These are phyloP conservation scores for Xylocopa sonorina DNA, from an alignment of 1,140 invertebrate genomes.

Conservation along the genomic window DNA sequence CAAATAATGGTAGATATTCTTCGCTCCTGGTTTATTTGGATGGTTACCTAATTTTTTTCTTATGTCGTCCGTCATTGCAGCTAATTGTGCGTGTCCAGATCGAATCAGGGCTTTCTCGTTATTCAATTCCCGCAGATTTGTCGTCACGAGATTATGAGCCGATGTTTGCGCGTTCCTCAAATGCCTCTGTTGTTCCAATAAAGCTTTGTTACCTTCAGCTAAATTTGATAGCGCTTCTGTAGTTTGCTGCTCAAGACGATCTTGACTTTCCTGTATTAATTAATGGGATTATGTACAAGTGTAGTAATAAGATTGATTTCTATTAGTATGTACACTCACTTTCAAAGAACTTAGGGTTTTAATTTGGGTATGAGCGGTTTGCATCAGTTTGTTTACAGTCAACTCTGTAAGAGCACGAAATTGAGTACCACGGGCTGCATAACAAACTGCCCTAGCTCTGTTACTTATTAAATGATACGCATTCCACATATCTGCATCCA, in stretches of 20 bases:
- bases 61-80: conserved; percentile 83
- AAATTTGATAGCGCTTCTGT: conserved; percentile 82
- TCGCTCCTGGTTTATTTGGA: background rate
- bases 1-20: background rate
- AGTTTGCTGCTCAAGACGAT: conserved; percentile 82
- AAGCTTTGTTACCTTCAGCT: conserved; percentile 80
- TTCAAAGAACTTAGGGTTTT: conserved; percentile 75
- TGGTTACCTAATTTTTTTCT: conserved; percentile 83
- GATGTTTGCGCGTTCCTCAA: conserved; percentile 82
- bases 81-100: conserved; percentile 83
- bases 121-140: conserved; percentile 83
- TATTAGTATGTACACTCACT: conserved; percentile 64
- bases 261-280: conserved; percentile 82
- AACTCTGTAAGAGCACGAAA: conserved; percentile 86
- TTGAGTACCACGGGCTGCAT: conserved; percentile 85
- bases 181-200: conserved; percentile 83
- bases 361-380: conserved; percentile 81
- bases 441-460: conserved; percentile 87
- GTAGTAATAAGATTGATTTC: conserved; percentile 4
- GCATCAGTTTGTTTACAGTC: conserved; percentile 86
- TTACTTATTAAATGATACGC: conserved; percentile 88
- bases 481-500: conserved; percentile 88
- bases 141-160: conserved; percentile 81
- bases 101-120: conserved; percentile 85
- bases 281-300: conserved; percentile 4